Evolutionary conservation across 2,888 invertebrate species (phyloP).

Genomic region (Eurois occulta): DNA sequence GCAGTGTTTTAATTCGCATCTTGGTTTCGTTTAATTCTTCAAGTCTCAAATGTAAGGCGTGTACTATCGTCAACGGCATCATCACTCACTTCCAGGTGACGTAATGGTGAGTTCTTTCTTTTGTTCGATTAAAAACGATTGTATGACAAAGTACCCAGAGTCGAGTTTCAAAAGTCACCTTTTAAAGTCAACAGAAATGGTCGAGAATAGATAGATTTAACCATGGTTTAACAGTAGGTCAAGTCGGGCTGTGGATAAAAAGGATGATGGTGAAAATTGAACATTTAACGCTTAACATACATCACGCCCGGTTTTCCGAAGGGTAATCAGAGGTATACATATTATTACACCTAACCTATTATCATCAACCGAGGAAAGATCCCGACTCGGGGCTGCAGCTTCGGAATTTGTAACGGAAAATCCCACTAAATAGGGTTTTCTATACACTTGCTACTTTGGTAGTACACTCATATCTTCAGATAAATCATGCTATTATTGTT

Average conservation of each 20-base stretch:
- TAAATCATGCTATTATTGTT: not conserved
- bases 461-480: not conserved
- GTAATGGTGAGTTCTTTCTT: not conserved
- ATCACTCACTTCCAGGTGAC: not conserved
- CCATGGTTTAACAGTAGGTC: not conserved
- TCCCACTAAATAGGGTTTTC: not conserved
- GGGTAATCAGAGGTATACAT: not conserved
- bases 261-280: not conserved
- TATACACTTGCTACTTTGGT: not conserved
- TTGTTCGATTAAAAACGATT: not conserved
- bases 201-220: not conserved
- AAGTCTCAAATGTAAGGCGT: not conserved
- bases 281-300: not conserved
- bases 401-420: not conserved
- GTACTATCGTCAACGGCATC: not conserved
- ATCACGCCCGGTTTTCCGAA: not conserved
- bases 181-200: not conserved
- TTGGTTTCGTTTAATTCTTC: not conserved
- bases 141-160: not conserved
- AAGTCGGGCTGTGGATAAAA: not conserved
- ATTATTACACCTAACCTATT: not conserved
- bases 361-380: not conserved
- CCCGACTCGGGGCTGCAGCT: not conserved
- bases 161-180: not conserved
- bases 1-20: not conserved